Evolutionary conservation across 2,797 vertebrate species (phyloP).

Genomic region (Crypturellus tataupa): DNA sequence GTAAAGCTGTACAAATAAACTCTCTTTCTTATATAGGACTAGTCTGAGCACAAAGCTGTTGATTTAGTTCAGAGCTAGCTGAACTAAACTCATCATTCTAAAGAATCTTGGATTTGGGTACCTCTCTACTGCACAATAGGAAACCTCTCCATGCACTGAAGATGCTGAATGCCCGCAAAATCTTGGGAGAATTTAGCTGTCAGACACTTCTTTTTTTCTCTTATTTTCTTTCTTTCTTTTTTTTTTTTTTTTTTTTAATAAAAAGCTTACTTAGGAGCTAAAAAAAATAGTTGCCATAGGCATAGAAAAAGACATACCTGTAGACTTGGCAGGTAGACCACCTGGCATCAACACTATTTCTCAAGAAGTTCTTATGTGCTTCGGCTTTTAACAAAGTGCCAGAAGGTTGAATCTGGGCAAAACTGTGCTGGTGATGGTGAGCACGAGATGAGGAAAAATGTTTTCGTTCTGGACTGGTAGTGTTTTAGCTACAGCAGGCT

Average conservation of each 20-base stretch:
- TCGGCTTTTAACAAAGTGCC: neutral
- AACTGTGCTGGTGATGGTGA: neutral
- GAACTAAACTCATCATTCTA: too few species aligned
- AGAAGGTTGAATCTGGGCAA: constrained; percentile 1
- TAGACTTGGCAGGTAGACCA: too few species aligned
- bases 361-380: neutral
- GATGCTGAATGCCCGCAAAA: neutral
- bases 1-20: neutral
- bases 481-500: neutral
- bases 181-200: neutral
- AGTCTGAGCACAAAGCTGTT: neutral
- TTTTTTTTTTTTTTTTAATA: too few species aligned
- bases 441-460: neutral
- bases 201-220: neutral
- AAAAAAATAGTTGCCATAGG: neutral
- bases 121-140: neutral
- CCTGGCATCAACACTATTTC: too few species aligned
- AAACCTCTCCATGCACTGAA: neutral
- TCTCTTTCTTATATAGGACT: neutral
- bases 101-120: neutral
- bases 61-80: neutral
- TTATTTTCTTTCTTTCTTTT: too few species aligned
- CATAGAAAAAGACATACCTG: neutral
- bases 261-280: neutral
- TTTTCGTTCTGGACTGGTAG: neutral